Base-by-base conservation (phyloP, 2,797 vertebrate species). In the Esox lucius region DNA sequence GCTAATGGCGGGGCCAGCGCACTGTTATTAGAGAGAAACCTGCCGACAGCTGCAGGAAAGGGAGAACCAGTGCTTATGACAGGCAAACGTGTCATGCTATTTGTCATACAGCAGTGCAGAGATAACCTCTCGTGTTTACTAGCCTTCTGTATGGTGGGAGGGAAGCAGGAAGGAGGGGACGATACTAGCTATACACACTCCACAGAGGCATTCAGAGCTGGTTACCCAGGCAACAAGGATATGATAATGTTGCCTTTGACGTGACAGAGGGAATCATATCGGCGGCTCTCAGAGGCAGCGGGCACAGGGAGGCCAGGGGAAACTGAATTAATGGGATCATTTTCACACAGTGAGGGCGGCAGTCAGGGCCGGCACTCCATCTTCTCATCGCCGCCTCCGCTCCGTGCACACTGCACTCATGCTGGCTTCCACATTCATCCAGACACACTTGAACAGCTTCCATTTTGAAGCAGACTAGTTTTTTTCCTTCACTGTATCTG, bases 221-320 rank as follows among this genome's bases (percentile, higher is more conserved):
- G 88, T 90, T 88, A 82, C 88, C 85, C 48, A 12, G 83, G 86
- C 81, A 87, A 90, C 89, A 76, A 81, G 85, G 78, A 85, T 82
- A 87, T 88, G 87, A 84, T 88, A 87, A 89, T 88, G 82, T 81
- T 84, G 80, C 79, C 75, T 78, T 80, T 83, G 79, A 79, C 71
- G 76, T 83, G 83, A 70, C 77, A 78, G 74, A 73, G 79, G 73
- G 83, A 81, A 72, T 78, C 76, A 75, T 78, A 76, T 78, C 31
- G 48, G 67, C 75, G 71, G 68, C 75, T 59, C 59, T 68, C 48
- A 51, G 46, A 70, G 68, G 68, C 68, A 17, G 77, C 15, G 72
- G 72, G 75, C 75, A 59, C 70, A 76, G 77, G 24, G 75, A 83
- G 76, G 84, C 84, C 79, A 69, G 71, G 77, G 80, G 76, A 77